Evolutionary conservation across 2,113 vertebrate genomes (phyloP), one percentile per base, ranked within the genome.

Genomic region (Gavia stellata): DNA sequence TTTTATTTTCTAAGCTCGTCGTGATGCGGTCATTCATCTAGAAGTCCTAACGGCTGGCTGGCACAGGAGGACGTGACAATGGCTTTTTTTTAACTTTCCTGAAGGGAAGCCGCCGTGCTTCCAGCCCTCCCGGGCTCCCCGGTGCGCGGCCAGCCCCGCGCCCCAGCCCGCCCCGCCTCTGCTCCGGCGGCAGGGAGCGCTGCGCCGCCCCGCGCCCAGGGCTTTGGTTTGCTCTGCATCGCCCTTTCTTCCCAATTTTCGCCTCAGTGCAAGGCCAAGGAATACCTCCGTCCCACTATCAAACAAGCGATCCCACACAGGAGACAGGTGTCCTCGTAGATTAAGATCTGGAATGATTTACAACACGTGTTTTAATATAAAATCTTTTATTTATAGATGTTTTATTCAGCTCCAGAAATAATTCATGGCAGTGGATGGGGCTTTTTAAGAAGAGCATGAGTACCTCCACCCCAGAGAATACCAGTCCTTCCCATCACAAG

Each of bases 141-240:
- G 13, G 44, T 12, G 59, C 4, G 3, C 42, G 9, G n/a, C 31
- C n/a, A 7, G 12, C 40, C 18, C 66, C 31, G 20, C 18, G 13
- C 5, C 53, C 16, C 36, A 6, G 29, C 52, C 17, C 7, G 15
- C 34, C 12, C 42, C 14, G 12, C 12, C 52, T 2, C 31, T 6
- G n/a, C 29, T 19, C 73, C 17, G 80, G 77, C 77, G 59, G 90
- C 87, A 72, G 93, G 61, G 81, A 94, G 85, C 65, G 62, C 95
- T 92, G 63, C 49, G 14, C 12, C 15, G 17, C 23, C 42, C 81
- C 1, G 4, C 34, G 14, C 58, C 3, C 24, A 3, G 15, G 3
- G 42, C 25, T 8, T 9, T 2, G 19, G 15, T 20, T 7, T 12
- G 6, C 6, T 10, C 59, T 5, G 17, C 42, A 10, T 3, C 9